phyloP scores from a whole-genome alignment of 2,888 invertebrate genomes.

The Girardia tigrina region DNA sequence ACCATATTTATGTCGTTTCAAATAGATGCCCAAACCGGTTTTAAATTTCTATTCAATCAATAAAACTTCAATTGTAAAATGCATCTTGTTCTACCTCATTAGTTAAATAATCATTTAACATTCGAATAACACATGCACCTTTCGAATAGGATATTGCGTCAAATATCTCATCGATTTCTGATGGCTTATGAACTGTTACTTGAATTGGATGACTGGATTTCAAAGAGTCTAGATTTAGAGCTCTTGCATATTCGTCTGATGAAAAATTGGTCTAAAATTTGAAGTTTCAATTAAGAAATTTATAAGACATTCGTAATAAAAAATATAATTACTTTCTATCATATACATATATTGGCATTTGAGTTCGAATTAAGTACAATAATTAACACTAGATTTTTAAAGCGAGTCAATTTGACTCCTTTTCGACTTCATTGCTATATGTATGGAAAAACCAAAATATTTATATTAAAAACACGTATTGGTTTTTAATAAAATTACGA shows the following conservation, averaged over 20 bases:
- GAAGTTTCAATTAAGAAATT: no score
- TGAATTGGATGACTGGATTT: slow-evolving; percentile 90
- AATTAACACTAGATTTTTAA: no score
- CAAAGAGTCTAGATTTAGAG: slow-evolving; percentile 64
- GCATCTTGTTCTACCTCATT: slow-evolving; percentile 61
- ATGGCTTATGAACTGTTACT: slow-evolving; percentile 74
- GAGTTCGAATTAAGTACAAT: no score
- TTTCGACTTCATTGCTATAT: no score
- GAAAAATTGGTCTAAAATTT: slow-evolving; percentile 71
- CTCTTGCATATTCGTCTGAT: slow-evolving; percentile 69
- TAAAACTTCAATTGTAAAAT: no score
- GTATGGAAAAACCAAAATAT: no score
- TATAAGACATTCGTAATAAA: no score
- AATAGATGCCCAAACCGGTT: slow-evolving; percentile 76
- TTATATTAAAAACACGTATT: no score
- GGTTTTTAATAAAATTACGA: no score
- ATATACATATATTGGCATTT: no score
- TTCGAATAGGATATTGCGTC: slow-evolving; percentile 92
- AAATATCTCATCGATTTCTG: slow-evolving; percentile 90
- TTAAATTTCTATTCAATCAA: slow-evolving; percentile 73
- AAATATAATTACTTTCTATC: no score
- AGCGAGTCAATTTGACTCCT: no score
- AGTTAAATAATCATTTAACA: slow-evolving; percentile 82
- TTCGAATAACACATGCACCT: slow-evolving; percentile 80
- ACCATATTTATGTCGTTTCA: slow-evolving; percentile 69